Evolutionary conservation across 2,888 invertebrate species (phyloP).

Genomic region (Brachylomia viminalis): DNA sequence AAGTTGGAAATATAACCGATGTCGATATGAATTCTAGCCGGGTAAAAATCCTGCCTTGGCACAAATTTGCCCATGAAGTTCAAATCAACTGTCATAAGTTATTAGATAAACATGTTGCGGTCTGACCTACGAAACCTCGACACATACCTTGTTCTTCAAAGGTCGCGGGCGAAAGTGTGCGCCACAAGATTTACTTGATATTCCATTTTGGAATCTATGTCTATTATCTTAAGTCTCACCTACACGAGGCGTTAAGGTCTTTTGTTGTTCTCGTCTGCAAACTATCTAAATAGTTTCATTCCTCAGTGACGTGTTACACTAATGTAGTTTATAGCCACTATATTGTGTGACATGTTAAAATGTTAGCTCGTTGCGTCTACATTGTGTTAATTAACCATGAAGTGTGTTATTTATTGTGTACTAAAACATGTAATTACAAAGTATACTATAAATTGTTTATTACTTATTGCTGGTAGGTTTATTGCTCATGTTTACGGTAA

Average conservation of each 20-base stretch:
- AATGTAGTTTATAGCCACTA: slow-evolving; percentile 41
- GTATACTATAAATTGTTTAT: slow-evolving; percentile 27
- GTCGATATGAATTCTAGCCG: slow-evolving; percentile 26
- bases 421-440: slow-evolving; percentile 32
- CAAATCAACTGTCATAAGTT: slow-evolving; percentile 56
- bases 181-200: slow-evolving; percentile 38
- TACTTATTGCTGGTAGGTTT: slow-evolving; percentile 39
- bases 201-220: slow-evolving; percentile 48
- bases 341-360: slow-evolving; percentile 41
- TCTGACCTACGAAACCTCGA: slow-evolving; percentile 67
- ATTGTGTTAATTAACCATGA: slow-evolving; percentile 55
- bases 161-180: slow-evolving; percentile 67
- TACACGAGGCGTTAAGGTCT: slow-evolving; percentile 8
- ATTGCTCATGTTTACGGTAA: not conserved
- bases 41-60: slow-evolving; percentile 33
- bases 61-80: slow-evolving; percentile 40
- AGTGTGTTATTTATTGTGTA: slow-evolving; percentile 48
- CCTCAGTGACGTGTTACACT: slow-evolving; percentile 57
- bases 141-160: slow-evolving; percentile 63
- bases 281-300: slow-evolving; percentile 68
- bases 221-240: slow-evolving; percentile 41
- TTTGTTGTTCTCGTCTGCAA: slow-evolving; percentile 59
- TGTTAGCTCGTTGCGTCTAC: slow-evolving; percentile 41
- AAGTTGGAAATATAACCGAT: slow-evolving; percentile 24
- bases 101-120: slow-evolving; percentile 63